Conservation (phyloP, 2,888 invertebrate genomes). For the Liopterus haemorrhoidalis region DNA sequence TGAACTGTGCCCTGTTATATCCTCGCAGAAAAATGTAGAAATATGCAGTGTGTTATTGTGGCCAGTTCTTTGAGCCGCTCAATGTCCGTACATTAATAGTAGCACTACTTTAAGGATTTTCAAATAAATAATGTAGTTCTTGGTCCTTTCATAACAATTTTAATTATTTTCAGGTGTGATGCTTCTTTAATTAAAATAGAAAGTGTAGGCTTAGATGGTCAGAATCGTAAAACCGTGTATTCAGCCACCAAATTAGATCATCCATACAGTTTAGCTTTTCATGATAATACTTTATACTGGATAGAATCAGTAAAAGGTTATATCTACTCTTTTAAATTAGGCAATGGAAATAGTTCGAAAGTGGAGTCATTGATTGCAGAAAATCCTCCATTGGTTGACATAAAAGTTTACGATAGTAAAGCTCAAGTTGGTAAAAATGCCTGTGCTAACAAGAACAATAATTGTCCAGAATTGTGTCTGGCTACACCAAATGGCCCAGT, state of each 20-base stretch:
- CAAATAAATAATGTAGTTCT: neutral
- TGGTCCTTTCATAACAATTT: neutral
- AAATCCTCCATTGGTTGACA: conserved; percentile 60
- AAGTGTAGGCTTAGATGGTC: conserved; percentile 54
- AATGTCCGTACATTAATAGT: too few relatives aligned
- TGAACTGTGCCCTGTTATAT: too few relatives aligned
- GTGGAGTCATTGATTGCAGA: conserved; percentile 51
- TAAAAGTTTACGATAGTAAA: conserved; percentile 59
- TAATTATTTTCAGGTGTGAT: conserved; percentile 54
- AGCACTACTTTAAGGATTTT: too few relatives aligned
- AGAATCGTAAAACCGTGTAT: conserved; percentile 49
- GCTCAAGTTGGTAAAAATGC: conserved; percentile 51
- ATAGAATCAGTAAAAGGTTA: conserved; percentile 63
- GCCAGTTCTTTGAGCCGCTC: too few relatives aligned
- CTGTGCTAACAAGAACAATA: conserved; percentile 41
- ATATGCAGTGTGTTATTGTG: too few relatives aligned
- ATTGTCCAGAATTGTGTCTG: conserved; percentile 70
- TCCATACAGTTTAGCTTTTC: conserved; percentile 58
- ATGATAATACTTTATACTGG: conserved; percentile 61
- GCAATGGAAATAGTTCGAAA: conserved; percentile 42
- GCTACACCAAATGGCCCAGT: conserved; percentile 52
- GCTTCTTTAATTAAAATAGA: conserved; percentile 63
- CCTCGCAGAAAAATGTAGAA: too few relatives aligned
- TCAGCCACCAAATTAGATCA: conserved; percentile 50
- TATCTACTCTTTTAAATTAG: conserved; percentile 49